Conservation (phyloP, 2,888 invertebrate genomes). For the Athripsodes cinereus region DNA sequence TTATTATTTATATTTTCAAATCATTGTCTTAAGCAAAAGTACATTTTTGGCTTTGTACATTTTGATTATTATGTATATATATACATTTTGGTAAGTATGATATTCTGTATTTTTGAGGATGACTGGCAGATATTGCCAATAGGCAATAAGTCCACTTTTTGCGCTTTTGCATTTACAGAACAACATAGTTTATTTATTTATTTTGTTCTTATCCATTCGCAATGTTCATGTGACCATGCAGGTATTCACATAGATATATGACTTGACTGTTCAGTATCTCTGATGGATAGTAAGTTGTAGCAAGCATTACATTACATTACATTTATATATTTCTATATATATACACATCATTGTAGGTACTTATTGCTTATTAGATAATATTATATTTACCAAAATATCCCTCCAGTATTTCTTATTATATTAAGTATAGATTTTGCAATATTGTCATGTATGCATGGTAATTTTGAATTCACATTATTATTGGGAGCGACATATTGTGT, state of each 20-base stretch:
- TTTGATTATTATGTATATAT: conserved; percentile 18
- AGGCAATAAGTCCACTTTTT: too few relatives aligned
- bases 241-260: too few relatives aligned
- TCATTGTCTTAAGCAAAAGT: conserved; percentile 29
- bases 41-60: conserved; percentile 28
- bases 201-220: too few relatives aligned
- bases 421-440: conserved; percentile 25
- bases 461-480: conserved; percentile 26
- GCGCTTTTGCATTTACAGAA: too few relatives aligned
- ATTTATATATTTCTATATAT: neutral
- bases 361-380: neutral
- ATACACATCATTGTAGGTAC: too few relatives aligned
- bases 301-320: too few relatives aligned
- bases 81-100: conserved; percentile 8
- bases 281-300: too few relatives aligned
- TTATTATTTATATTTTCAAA: conserved; percentile 26
- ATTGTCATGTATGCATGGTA: conserved; percentile 28
- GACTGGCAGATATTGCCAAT: too few relatives aligned
- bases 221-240: too few relatives aligned
- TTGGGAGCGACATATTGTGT: conserved; percentile 15
- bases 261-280: too few relatives aligned
- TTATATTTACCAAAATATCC: conserved; percentile 13
- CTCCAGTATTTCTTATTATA: conserved; percentile 15
- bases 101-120: neutral
- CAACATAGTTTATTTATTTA: too few relatives aligned